These are phyloP conservation scores for Pandion haliaetus DNA, from an alignment of 2,113 vertebrate genomes.

Conservation along the genomic window DNA sequence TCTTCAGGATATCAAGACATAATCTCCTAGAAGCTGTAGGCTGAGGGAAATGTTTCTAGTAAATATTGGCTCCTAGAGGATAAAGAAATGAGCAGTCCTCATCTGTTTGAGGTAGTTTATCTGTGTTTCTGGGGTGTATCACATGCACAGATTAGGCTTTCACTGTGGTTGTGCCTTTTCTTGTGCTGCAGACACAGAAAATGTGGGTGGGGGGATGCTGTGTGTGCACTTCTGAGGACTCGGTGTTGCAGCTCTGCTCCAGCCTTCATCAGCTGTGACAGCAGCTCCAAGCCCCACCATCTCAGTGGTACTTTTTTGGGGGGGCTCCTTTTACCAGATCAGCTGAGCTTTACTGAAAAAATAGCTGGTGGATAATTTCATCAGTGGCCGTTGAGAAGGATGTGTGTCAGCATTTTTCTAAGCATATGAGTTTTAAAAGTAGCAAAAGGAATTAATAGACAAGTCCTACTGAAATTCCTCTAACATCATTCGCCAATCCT, in stretches of 20 bases:
- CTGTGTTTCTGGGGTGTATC: not conserved
- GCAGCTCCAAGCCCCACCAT: not conserved
- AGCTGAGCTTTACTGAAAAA: slow-evolving; percentile 17
- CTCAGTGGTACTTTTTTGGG: not conserved
- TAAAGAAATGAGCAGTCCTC: not conserved
- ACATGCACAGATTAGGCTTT: not conserved
- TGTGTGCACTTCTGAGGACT: not conserved
- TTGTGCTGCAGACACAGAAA: not conserved
- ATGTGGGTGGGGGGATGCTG: not conserved
- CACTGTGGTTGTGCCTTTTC: not conserved
- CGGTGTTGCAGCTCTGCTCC: not conserved
- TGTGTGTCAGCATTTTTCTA: not conserved
- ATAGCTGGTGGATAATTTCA: slow-evolving; percentile 31
- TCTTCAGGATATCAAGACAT: not conserved
- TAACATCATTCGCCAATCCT: not conserved
- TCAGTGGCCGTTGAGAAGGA: slow-evolving; percentile 14
- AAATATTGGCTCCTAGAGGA: not conserved
- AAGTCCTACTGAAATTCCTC: slow-evolving; percentile 37
- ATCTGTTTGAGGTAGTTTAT: not conserved
- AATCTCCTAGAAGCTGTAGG: not conserved
- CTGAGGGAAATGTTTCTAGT: not conserved
- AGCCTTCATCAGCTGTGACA: not conserved
- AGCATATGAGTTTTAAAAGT: not conserved
- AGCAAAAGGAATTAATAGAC: slow-evolving; percentile 34
- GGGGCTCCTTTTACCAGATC: not conserved